phyloP scores from a whole-genome alignment of 2,888 invertebrate genomes.

The Trissolcus japonicus region DNA sequence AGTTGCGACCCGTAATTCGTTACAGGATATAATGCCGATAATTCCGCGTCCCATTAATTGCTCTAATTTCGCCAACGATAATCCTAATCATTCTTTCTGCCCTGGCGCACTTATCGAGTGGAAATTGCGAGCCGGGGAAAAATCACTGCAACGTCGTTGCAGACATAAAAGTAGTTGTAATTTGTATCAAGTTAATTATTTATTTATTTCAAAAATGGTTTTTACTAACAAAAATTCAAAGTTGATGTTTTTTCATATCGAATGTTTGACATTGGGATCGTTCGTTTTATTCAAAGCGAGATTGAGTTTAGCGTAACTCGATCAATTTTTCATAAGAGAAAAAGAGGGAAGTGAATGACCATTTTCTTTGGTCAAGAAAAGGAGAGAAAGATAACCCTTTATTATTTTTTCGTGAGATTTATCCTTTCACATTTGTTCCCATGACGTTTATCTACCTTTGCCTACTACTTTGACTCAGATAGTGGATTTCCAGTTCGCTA shows the following conservation, averaged over 20 bases:
- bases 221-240: too few relatives aligned
- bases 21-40: slow-evolving; percentile 49
- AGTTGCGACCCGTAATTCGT: slow-evolving; percentile 44
- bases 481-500: slow-evolving; percentile 45
- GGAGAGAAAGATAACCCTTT: slow-evolving; percentile 16
- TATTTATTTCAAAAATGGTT: too few relatives aligned
- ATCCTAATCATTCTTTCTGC: slow-evolving; percentile 51
- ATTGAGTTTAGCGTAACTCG: too few relatives aligned
- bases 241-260: too few relatives aligned
- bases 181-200: too few relatives aligned
- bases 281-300: too few relatives aligned
- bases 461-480: slow-evolving; percentile 38
- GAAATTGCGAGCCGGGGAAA: slow-evolving; percentile 9
- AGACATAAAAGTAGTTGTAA: too few relatives aligned
- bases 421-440: slow-evolving; percentile 26
- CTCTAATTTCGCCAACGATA: slow-evolving; percentile 47
- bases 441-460: slow-evolving; percentile 36
- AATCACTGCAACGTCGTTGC: too few relatives aligned
- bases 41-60: slow-evolving; percentile 54
- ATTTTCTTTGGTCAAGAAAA: slow-evolving; percentile 8
- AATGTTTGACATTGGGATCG: too few relatives aligned
- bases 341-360: neutral
- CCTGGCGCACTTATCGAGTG: slow-evolving; percentile 28
- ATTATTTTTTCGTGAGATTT: slow-evolving; percentile 29
- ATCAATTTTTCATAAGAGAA: neutral